These are phyloP conservation scores for Physella acuta DNA, from an alignment of 1,140 invertebrate species.

Conservation along the genomic window DNA sequence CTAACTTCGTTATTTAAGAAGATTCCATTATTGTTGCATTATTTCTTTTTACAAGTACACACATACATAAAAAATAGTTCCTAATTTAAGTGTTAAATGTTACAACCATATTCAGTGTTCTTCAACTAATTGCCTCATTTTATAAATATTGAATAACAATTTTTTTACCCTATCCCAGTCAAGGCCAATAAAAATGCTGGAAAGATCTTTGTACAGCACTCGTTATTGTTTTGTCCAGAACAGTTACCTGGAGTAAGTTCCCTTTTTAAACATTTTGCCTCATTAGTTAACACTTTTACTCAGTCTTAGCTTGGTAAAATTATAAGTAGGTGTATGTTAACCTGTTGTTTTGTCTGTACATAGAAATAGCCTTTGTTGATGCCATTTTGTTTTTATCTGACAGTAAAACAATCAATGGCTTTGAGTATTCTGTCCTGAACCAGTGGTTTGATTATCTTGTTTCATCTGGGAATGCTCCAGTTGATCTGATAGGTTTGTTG, in stretches of 20 bases:
- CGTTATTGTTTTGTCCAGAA: constrained; percentile 57
- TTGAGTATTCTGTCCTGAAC: constrained; percentile 74
- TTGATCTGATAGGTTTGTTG: constrained; percentile 80
- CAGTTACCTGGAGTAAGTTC: constrained; percentile 48
- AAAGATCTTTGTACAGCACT: constrained; percentile 55
- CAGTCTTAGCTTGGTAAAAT: neutral
- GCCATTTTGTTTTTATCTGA: constrained; percentile 28
- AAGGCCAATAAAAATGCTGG: constrained; percentile 56
- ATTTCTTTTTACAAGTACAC: no score
- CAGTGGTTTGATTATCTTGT: constrained; percentile 84
- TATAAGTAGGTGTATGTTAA: neutral
- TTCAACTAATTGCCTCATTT: no score
- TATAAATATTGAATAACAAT: no score
- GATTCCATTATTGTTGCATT: no score
- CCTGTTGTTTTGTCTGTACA: neutral
- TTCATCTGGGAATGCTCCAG: constrained; percentile 70
- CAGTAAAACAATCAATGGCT: constrained; percentile 63
- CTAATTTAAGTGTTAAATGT: no score
- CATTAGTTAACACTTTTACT: neutral
- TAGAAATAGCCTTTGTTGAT: neutral
- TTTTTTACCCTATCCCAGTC: no score
- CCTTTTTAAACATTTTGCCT: neutral
- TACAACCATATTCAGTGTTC: no score
- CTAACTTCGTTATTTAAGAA: no score
- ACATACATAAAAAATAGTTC: no score